A percentile compares a stretch with the other conserved stretches of the same genome.
Conservation (phyloP, 2,797 vertebrate species). For the Spea hammondii region DNA sequence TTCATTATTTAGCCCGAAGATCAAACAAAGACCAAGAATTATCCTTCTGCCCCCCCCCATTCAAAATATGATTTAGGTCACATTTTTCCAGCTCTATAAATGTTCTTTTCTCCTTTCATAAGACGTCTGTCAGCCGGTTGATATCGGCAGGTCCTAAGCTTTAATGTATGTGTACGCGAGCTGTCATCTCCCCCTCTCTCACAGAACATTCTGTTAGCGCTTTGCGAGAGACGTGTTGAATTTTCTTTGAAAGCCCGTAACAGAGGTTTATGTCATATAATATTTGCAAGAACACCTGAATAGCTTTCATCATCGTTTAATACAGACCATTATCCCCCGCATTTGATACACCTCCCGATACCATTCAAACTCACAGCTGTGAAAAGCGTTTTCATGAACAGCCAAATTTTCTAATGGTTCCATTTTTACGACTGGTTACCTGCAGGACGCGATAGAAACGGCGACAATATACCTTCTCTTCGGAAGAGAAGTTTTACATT, state of each 20-base stretch:
- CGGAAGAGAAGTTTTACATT: not conserved
- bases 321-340: conserved; percentile 24
- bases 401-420: conserved; percentile 27
- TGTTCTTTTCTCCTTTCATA: not conserved
- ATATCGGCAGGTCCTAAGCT: not conserved
- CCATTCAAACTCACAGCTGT: conserved; percentile 39
- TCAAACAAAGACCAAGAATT: no score
- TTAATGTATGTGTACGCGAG: not conserved
- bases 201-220: conserved; percentile 31
- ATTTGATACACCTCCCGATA: conserved; percentile 23
- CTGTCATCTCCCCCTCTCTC: conserved; percentile 13
- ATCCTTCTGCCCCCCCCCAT: no score
- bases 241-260: conserved; percentile 22
- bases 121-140: not conserved
- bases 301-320: conserved; percentile 40
- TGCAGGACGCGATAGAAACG: not conserved
- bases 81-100: no score
- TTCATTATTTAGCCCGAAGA: no score
- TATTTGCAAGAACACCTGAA: conserved; percentile 31
- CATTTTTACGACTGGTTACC: conserved; percentile 31
- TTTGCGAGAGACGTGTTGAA: conserved; percentile 32
- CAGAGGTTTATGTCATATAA: conserved; percentile 34
- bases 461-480: conserved; percentile 8
- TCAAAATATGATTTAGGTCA: no score
- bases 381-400: conserved; percentile 18